Conservation (phyloP, 1,140 invertebrate genomes). For the Pogonognathellus flavescens region DNA sequence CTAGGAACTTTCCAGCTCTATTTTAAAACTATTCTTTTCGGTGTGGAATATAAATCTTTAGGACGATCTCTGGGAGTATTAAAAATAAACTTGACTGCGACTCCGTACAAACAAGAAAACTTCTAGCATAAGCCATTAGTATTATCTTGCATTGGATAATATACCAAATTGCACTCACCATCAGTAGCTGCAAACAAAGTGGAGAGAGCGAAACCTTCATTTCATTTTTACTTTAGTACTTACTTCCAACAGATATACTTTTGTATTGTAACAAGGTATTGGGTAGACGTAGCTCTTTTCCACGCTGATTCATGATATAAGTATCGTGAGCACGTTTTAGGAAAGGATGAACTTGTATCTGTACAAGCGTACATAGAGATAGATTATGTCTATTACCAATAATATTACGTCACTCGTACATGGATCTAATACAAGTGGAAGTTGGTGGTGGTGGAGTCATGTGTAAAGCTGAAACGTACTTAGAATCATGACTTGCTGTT, state of each 20-base stretch:
- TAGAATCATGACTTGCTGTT: conserved; percentile 33
- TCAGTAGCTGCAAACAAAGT: conserved; percentile 51
- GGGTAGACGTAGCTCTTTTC: background rate
- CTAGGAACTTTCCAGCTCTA: no score
- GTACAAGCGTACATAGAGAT: background rate
- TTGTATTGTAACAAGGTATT: background rate
- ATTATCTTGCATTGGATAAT: conserved; percentile 59
- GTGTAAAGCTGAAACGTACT: conserved; percentile 23
- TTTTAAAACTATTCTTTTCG: no score
- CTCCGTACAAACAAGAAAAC: conserved; percentile 7
- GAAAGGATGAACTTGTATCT: background rate
- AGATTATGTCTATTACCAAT: conserved; percentile 56
- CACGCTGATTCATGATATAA: background rate
- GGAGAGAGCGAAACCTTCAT: conserved; percentile 36
- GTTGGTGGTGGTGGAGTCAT: conserved; percentile 4
- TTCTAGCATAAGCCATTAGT: conserved; percentile 61
- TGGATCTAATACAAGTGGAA: no score
- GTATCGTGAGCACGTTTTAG: background rate
- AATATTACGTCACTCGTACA: conserved; percentile 35
- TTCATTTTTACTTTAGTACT: conserved; percentile 28
- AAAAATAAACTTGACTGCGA: conserved; percentile 34
- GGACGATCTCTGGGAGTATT: background rate
- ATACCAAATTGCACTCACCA: conserved; percentile 57
- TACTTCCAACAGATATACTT: conserved; percentile 14
- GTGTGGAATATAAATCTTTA: background rate